phyloP scores from a whole-genome alignment of 2,113 vertebrate species.

The Petrocephalus microphthalmus region DNA sequence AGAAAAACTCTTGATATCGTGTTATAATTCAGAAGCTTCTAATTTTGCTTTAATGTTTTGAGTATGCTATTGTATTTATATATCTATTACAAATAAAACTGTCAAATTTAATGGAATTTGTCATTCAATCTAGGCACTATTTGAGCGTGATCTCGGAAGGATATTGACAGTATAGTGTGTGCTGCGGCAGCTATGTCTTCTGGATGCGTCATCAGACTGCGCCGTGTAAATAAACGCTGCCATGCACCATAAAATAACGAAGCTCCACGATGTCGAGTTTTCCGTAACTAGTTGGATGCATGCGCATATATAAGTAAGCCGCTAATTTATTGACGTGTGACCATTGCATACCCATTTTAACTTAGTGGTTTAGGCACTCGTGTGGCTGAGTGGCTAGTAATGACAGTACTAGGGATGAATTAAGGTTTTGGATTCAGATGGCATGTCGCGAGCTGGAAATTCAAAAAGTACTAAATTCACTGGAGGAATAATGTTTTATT shows the following conservation, averaged over 20 bases:
- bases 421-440: background rate
- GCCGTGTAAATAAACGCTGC: background rate
- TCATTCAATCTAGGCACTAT: background rate
- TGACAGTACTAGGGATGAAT: background rate
- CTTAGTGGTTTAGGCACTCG: background rate
- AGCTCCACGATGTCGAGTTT: background rate
- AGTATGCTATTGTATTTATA: background rate
- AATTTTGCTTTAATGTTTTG: background rate
- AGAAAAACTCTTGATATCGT: background rate
- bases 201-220: conserved; percentile 20
- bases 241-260: background rate
- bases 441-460: background rate
- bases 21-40: background rate
- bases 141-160: conserved; percentile 9
- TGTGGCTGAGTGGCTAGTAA: background rate
- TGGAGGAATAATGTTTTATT: background rate
- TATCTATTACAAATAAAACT: background rate
- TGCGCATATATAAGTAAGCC: background rate
- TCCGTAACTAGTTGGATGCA: background rate
- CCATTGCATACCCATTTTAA: background rate
- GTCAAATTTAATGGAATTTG: background rate
- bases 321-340: background rate
- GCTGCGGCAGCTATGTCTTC: background rate
- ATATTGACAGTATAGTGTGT: conserved; percentile 5
- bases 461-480: background rate